Conservation (phyloP, 92 coral and sea anemone genomes). For the Phenganax marumi region DNA sequence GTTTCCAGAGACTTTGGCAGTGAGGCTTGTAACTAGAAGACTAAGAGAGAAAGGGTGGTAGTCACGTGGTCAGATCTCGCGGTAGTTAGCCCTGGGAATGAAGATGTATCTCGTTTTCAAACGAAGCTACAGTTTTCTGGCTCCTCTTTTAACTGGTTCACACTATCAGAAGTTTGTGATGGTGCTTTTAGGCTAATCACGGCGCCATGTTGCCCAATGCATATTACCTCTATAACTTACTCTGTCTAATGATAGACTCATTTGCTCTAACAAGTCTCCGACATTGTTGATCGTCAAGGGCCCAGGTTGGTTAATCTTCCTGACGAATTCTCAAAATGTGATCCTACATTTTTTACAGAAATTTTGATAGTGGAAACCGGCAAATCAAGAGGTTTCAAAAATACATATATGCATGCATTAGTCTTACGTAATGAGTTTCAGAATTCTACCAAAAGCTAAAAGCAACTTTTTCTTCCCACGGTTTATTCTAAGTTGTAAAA, state of each 20-base stretch:
- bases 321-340: too few relatives aligned
- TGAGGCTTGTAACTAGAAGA: background rate
- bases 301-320: too few relatives aligned
- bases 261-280: background rate
- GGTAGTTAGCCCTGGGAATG: background rate
- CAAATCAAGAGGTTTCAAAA: background rate
- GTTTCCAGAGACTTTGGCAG: constrained; percentile 7
- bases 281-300: too few relatives aligned
- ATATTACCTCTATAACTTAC: too few relatives aligned
- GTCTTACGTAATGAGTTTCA: background rate
- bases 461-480: background rate
- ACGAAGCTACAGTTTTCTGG: background rate
- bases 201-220: too few relatives aligned
- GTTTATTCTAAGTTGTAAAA: too few relatives aligned
- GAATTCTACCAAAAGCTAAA: background rate
- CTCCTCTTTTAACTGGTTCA: too few relatives aligned
- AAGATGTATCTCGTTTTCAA: background rate
- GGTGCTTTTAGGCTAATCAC: too few relatives aligned
- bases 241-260: background rate
- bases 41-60: background rate
- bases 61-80: background rate
- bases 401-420: background rate
- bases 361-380: background rate
- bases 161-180: too few relatives aligned
- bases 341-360: too few relatives aligned